Evolutionary conservation across 1,140 invertebrate genomes (phyloP).

Genomic region (Akabosia matsudoensis): DNA sequence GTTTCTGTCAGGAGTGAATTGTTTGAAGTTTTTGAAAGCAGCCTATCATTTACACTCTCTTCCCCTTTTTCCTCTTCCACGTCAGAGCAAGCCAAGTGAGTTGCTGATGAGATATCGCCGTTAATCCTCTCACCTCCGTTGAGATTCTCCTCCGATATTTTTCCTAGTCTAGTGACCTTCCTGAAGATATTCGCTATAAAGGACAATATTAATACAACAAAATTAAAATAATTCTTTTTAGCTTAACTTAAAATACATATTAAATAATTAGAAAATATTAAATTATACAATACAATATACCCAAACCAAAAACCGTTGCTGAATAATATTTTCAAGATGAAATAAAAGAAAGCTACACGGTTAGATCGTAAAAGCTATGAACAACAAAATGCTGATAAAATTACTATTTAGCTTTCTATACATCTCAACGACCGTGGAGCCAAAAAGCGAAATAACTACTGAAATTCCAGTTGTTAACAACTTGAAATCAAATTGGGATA

Average conservation of each 20-base stretch:
- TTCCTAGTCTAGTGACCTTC: slow-evolving; percentile 39
- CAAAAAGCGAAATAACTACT: too few relatives aligned
- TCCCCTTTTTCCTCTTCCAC: slow-evolving; percentile 4
- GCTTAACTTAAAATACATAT: neutral
- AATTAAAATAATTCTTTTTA: neutral
- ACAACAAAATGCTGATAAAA: too few relatives aligned
- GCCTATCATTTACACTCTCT: neutral
- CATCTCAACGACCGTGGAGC: too few relatives aligned
- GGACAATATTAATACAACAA: neutral
- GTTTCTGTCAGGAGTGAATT: neutral
- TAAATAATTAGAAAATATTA: neutral
- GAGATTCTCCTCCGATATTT: slow-evolving; percentile 44
- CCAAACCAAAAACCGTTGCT: too few relatives aligned
- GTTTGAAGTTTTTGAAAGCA: neutral
- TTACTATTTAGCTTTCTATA: too few relatives aligned
- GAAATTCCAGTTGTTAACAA: neutral
- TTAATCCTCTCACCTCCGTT: slow-evolving; percentile 14
- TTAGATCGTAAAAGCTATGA: too few relatives aligned
- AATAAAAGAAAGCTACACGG: too few relatives aligned
- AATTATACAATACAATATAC: too few relatives aligned
- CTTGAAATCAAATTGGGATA: neutral
- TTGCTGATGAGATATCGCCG: neutral
- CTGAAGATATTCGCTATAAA: slow-evolving; percentile 45
- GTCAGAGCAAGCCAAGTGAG: slow-evolving; percentile 4
- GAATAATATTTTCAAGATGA: too few relatives aligned